Evolutionary conservation across 2,113 vertebrate species (phyloP).

Genomic region (Capreolus pygargus): DNA sequence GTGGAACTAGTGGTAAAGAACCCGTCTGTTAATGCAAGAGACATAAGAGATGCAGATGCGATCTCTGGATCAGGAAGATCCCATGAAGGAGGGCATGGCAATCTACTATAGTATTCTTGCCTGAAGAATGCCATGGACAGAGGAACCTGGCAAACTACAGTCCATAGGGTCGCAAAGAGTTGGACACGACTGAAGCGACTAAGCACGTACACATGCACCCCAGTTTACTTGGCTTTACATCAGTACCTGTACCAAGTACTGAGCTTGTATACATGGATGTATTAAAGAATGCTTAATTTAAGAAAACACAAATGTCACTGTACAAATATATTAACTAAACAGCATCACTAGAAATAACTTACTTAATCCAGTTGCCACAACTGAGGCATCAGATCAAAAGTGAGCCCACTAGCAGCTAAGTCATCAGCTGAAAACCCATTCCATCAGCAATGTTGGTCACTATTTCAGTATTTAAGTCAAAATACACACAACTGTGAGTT

Average conservation of each 20-base stretch:
- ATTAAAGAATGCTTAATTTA: neutral
- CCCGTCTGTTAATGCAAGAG: neutral
- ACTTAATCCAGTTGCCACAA: neutral
- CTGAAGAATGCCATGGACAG: neutral
- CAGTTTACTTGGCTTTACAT: neutral
- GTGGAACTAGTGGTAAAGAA: neutral
- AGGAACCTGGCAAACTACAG: neutral
- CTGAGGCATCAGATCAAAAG: neutral
- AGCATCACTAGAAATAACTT: neutral
- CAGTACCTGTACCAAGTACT: neutral
- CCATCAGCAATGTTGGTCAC: neutral
- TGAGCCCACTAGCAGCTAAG: neutral
- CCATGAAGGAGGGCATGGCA: neutral
- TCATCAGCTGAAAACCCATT: neutral
- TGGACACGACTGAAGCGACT: neutral
- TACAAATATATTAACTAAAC: neutral
- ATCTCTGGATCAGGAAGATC: neutral
- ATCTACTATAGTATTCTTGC: neutral
- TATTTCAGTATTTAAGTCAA: constrained; percentile 17
- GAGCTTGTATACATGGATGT: neutral
- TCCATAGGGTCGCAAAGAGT: neutral
- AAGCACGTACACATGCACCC: neutral
- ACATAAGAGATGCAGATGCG: neutral
- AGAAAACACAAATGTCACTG: neutral
- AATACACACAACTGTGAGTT: neutral